Conservation (phyloP, 2,888 invertebrate species). For the Agrotis ipsilon region DNA sequence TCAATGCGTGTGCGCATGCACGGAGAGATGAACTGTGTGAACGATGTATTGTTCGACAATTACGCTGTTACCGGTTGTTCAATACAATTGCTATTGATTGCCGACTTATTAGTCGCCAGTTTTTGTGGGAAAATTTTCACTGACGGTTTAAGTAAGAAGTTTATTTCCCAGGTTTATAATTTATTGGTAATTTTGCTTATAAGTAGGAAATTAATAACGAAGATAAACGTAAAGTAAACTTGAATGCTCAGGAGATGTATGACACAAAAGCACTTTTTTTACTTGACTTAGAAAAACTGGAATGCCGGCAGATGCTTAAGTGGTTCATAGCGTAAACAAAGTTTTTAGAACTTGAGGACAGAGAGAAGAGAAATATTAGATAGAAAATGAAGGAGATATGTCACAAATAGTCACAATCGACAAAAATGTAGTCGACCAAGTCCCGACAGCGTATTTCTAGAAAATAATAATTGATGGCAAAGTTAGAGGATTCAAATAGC, state of each 20-base stretch:
- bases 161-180: constrained; percentile 13
- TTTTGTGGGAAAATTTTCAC: constrained; percentile 51
- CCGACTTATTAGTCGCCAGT: constrained; percentile 27
- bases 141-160: constrained; percentile 10
- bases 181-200: no score
- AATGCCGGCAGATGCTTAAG: not conserved
- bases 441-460: not conserved
- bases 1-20: constrained; percentile 9
- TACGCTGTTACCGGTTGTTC: constrained; percentile 45
- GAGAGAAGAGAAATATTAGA: not conserved
- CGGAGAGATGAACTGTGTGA: constrained; percentile 52
- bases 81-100: constrained; percentile 54
- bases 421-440: not conserved
- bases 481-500: not conserved
- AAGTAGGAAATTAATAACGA: no score
- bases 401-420: not conserved
- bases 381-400: not conserved
- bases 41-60: constrained; percentile 54
- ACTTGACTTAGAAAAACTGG: no score
- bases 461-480: not conserved
- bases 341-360: not conserved
- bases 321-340: not conserved
- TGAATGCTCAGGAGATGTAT: not conserved
- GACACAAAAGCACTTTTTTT: no score
- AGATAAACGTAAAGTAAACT: not conserved